Evolutionary conservation across 92 coral and sea anemone genomes (phyloP).

Genomic region (Paragorgia papillata): DNA sequence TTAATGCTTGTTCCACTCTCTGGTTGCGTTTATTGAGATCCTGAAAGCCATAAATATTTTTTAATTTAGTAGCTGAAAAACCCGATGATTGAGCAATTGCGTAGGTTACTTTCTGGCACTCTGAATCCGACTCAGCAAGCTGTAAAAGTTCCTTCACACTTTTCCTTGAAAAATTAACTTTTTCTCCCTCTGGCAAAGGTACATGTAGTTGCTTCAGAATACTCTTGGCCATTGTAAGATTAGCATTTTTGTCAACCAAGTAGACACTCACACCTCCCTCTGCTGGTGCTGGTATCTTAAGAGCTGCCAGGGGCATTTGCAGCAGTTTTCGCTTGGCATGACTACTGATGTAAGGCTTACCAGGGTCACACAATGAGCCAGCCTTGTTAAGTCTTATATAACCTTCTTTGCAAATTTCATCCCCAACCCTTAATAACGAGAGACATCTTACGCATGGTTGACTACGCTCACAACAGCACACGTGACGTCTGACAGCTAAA

Average conservation of each 20-base stretch:
- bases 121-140: slow-evolving; percentile 55
- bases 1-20: slow-evolving; percentile 16
- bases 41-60: slow-evolving; percentile 38
- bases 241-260: slow-evolving; percentile 34
- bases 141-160: slow-evolving; percentile 41
- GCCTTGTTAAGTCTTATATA: slow-evolving; percentile 42
- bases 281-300: background rate
- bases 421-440: slow-evolving; percentile 33
- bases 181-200: background rate
- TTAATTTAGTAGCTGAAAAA: slow-evolving; percentile 42
- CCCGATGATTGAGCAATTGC: slow-evolving; percentile 50
- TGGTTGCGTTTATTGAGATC: slow-evolving; percentile 1
- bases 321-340: slow-evolving; percentile 25
- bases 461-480: slow-evolving; percentile 1
- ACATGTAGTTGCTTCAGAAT: background rate
- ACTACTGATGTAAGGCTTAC: background rate
- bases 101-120: slow-evolving; percentile 54
- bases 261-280: slow-evolving; percentile 3
- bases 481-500: background rate
- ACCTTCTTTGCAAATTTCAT: slow-evolving; percentile 35
- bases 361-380: slow-evolving; percentile 28
- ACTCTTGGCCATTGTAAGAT: slow-evolving; percentile 9
- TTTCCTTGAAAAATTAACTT: background rate
- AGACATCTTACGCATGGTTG: background rate
- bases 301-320: slow-evolving; percentile 43